Percentiles rank a stretch among this genome's conserved stretches.
Evolutionary conservation across 37 sponge, comb jelly and placozoan species (phyloP).

Genomic region (Tethya wilhelma): DNA sequence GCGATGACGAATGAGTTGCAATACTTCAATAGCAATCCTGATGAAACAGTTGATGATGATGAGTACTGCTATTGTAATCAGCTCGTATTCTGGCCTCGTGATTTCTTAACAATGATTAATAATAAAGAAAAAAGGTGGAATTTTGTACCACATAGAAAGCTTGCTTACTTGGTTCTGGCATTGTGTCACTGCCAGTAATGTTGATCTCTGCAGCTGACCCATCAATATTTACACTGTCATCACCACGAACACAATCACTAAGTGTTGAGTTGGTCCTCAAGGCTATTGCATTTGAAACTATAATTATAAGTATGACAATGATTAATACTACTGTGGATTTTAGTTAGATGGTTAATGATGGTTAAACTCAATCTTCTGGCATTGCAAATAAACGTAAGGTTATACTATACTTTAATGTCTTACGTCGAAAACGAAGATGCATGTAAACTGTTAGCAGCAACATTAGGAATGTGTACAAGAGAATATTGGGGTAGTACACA

Average conservation of each 20-base stretch:
- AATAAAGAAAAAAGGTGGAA: no score
- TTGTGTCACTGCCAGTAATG: no score
- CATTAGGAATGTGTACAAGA: constrained; percentile 2
- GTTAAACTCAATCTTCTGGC: neutral
- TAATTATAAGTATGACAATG: no score
- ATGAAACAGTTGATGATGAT: neutral
- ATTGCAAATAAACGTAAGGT: neutral
- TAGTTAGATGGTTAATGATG: neutral
- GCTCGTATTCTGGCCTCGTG: no score
- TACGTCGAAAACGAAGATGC: neutral
- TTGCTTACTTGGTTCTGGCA: no score
- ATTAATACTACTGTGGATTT: neutral
- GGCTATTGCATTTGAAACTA: no score
- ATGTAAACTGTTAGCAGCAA: constrained; percentile 7
- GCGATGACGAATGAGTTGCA: neutral
- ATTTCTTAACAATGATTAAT: no score
- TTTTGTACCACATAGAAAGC: no score
- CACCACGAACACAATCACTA: no score
- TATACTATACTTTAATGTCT: neutral
- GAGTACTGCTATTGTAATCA: neutral
- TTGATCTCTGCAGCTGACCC: no score
- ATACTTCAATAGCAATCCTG: neutral
- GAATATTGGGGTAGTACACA: constrained; percentile 27
- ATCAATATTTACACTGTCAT: no score
- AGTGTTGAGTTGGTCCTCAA: no score